phyloP scores from a whole-genome alignment of 2,888 invertebrate species.

The Yponomeuta evonymella region DNA sequence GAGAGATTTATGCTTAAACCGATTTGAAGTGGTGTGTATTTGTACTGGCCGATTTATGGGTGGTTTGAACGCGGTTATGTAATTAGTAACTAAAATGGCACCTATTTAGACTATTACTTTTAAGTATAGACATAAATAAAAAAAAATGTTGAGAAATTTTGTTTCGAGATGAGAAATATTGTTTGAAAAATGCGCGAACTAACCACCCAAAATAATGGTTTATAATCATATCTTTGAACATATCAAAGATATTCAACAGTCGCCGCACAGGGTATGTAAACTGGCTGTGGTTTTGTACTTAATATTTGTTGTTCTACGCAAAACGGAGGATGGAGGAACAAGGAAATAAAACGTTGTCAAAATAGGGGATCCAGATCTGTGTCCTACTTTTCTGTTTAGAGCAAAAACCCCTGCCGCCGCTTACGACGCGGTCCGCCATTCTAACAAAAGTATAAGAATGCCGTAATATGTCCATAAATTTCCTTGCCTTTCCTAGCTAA shows the following conservation, averaged over 20 bases:
- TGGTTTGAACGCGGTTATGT: too few relatives aligned
- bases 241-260: background rate
- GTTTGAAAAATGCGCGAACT: too few relatives aligned
- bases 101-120: too few relatives aligned
- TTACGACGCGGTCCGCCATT: constrained; percentile 1
- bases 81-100: too few relatives aligned
- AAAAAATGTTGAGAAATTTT: too few relatives aligned
- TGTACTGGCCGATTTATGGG: too few relatives aligned
- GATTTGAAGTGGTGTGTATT: background rate
- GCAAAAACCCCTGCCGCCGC: constrained; percentile 19
- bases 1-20: background rate
- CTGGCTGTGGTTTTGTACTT: background rate
- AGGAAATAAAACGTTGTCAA: background rate
- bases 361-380: constrained; percentile 14
- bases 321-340: background rate
- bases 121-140: too few relatives aligned
- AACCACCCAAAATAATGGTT: too few relatives aligned
- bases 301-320: background rate
- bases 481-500: constrained; percentile 34
- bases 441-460: background rate
- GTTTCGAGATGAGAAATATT: too few relatives aligned
- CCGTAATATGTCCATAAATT: constrained; percentile 33
- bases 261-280: background rate
- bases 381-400: constrained; percentile 29
- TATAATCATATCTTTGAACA: too few relatives aligned